Evolutionary conservation across 2,888 invertebrate genomes (phyloP).

Genomic region (Cataglyphis rosenhaueri): DNA sequence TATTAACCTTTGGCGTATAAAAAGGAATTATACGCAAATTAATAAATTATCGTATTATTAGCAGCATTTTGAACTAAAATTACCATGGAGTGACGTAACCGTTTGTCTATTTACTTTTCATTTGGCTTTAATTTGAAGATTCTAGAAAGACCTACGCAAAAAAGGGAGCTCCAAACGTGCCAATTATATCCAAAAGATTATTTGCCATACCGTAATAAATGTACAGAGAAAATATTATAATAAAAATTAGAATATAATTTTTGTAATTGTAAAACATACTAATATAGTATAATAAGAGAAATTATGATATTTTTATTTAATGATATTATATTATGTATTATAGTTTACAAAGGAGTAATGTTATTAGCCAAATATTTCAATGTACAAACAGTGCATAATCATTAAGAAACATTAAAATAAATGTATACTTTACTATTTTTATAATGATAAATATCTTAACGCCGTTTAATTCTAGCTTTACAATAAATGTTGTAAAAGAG

Average conservation of each 20-base stretch:
- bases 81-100: neutral
- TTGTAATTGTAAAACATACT: neutral
- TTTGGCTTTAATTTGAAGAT: constrained; percentile 4
- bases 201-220: constrained; percentile 1
- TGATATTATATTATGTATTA: no score
- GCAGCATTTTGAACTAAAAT: neutral
- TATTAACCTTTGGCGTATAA: constrained; percentile 18
- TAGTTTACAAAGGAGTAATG: no score
- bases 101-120: constrained; percentile 37
- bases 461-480: neutral
- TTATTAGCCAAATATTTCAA: no score
- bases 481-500: neutral
- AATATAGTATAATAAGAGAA: no score
- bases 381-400: no score
- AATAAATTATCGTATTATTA: constrained; percentile 10
- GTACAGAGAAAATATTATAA: neutral
- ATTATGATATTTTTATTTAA: no score
- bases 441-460: neutral
- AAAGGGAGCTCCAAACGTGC: neutral
- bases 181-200: constrained; percentile 5
- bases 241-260: neutral
- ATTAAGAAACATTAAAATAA: neutral
- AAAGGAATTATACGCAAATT: constrained; percentile 23
- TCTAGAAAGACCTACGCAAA: constrained; percentile 4
- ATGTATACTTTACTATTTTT: neutral